These are phyloP conservation scores for Erinaceus europaeus DNA, from an alignment of 2,113 vertebrate species.

Conservation along the genomic window DNA sequence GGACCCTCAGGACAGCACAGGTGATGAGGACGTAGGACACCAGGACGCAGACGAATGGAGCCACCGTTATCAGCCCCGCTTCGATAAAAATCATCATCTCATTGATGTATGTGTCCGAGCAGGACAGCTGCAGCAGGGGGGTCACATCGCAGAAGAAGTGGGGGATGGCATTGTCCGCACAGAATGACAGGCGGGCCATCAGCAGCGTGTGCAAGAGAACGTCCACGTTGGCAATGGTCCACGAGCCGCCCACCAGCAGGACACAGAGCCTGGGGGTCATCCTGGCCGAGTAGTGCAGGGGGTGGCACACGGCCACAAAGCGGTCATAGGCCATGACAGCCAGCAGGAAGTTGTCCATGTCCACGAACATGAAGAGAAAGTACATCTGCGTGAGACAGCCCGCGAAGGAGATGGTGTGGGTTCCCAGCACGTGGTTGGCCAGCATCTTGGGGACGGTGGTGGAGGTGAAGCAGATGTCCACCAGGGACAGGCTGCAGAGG, in stretches of 20 bases:
- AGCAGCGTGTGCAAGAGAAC: constrained; percentile 65
- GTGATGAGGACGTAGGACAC: constrained; percentile 50
- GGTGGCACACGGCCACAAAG: constrained; percentile 66
- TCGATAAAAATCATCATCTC: constrained; percentile 48
- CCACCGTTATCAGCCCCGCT: constrained; percentile 40
- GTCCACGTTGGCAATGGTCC: constrained; percentile 18
- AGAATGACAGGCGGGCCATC: constrained; percentile 62
- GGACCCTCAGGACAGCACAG: constrained; percentile 43
- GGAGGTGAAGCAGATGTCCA: constrained; percentile 43
- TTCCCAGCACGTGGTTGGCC: background rate
- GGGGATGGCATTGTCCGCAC: constrained; percentile 43
- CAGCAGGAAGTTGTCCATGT: constrained; percentile 76
- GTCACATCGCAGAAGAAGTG: constrained; percentile 77
- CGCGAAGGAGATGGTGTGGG: constrained; percentile 60
- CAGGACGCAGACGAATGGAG: constrained; percentile 48
- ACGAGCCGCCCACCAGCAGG: constrained; percentile 40
- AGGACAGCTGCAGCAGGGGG: constrained; percentile 65
- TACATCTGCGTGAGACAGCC: constrained; percentile 69
- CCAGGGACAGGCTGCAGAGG: background rate
- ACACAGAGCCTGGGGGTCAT: constrained; percentile 41
- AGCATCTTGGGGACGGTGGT: constrained; percentile 71
- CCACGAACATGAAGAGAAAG: constrained; percentile 27
- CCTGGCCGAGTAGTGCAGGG: constrained; percentile 35
- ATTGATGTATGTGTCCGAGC: constrained; percentile 23
- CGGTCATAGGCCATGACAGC: constrained; percentile 73